These are phyloP conservation scores for Aleiodes sp. DNA, from an alignment of 1,140 invertebrate species.

Conservation along the genomic window DNA sequence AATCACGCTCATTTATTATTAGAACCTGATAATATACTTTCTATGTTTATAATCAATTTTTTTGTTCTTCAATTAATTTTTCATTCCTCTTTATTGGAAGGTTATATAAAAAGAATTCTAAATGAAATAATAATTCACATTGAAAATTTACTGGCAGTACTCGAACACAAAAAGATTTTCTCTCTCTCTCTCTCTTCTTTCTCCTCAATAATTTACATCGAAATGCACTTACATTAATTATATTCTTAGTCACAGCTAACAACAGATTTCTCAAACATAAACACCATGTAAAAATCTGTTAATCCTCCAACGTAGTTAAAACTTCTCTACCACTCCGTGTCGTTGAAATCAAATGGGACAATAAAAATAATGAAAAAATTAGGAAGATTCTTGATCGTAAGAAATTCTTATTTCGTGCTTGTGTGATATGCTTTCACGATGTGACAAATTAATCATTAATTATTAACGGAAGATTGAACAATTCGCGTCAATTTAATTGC, in stretches of 20 bases:
- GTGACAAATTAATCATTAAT: neutral
- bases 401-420: constrained; percentile 18
- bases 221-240: neutral
- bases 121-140: neutral
- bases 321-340: constrained; percentile 3
- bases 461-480: neutral
- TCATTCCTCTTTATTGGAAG: neutral
- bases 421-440: constrained; percentile 30
- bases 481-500: neutral
- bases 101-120: constrained; percentile 15
- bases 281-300: constrained; percentile 16
- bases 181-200: neutral
- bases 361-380: neutral
- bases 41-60: constrained; percentile 13
- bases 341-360: neutral
- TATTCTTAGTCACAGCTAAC: constrained; percentile 22
- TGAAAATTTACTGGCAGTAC: constrained; percentile 27
- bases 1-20: neutral
- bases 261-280: constrained; percentile 23
- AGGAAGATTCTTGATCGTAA: constrained; percentile 5
- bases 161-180: constrained; percentile 22
- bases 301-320: constrained; percentile 24
- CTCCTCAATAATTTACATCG: constrained; percentile 40
- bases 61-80: constrained; percentile 19
- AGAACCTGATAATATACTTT: constrained; percentile 21